Evolutionary conservation across 2,113 vertebrate species (phyloP), one percentile per base, ranked within the genome.

Genomic region (Oncorhynchus masou): DNA sequence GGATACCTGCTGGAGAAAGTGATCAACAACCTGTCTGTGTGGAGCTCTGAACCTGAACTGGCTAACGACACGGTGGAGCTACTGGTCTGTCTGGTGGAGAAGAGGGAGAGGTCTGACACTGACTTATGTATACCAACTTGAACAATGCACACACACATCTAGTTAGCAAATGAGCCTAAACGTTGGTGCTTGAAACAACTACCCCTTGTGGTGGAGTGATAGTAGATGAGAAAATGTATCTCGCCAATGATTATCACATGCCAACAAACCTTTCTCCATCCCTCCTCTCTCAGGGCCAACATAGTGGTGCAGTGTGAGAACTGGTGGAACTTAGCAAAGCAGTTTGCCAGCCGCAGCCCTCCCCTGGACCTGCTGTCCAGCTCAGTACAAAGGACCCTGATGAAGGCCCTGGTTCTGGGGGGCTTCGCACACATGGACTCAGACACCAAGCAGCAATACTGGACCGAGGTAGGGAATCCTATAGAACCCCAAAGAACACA

Each of bases 1-100:
- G 97, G 97, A 88, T 99, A 99, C 88, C 96, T 99, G 78, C 93
- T 99, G 92, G 96, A 99, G 90, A 99, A 99, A 89, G 97, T 99
- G 84, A 97, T 99, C 90, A 98, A 96, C 91, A 99, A 99, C 87
- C 94, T 99, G 80, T 96, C 97, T 0, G 98, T 98, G 80, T 99
- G 98, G 97, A 99, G 97, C 90, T 97, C 97, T 16, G 98, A 99
- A 90, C 91, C 96, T 2, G 98, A 98, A 81, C 94, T 99, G 73
- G 96, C 97, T 22, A 97, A 95, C 77, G 98, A 99, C 89, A 99
- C 97, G 0, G 97, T 99, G 89, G 97, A 99, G 77, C 94, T 99
- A 81, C 94, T 99, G 89, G 97, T 99, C 89, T 97, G 97, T 3
- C 91, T 99, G 87, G 98, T 99, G 83, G 98, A 99, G 91, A 95